These are phyloP conservation scores for Cephalopachus bancanus DNA, from an alignment of 2,797 vertebrate species.

Conservation along the genomic window DNA sequence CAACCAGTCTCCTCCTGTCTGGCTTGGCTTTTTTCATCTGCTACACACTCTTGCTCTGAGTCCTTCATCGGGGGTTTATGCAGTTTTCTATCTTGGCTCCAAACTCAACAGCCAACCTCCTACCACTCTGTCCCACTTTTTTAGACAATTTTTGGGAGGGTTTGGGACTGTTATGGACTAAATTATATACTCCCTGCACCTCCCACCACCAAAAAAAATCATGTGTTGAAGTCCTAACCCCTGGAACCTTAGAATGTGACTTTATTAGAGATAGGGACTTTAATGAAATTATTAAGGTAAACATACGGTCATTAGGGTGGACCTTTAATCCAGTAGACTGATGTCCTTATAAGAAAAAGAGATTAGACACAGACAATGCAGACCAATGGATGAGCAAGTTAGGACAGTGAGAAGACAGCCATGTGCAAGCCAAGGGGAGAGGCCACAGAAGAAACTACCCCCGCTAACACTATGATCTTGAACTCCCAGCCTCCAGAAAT, in stretches of 20 bases:
- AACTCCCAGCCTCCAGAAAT: background rate
- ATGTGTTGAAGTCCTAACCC: background rate
- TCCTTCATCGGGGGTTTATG: background rate
- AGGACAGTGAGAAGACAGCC: background rate
- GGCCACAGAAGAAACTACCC: background rate
- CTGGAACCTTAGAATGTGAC: background rate
- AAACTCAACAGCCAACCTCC: background rate
- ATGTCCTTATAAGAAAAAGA: background rate
- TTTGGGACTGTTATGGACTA: background rate
- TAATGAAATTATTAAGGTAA: background rate
- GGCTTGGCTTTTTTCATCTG: background rate
- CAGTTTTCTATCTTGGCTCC: background rate
- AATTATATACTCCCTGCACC: background rate
- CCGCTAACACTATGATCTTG: too few species aligned
- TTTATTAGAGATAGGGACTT: background rate
- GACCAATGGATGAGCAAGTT: rapidly evolving
- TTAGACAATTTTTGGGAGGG: too few species aligned
- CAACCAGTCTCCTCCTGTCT: background rate
- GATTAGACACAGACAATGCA: background rate
- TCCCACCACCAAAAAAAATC: background rate
- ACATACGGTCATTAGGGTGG: background rate
- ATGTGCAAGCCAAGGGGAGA: background rate
- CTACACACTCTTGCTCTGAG: background rate
- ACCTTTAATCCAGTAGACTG: background rate
- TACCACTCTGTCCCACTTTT: background rate